Conservation (phyloP, 2,113 vertebrate species). For the Notothenia coriiceps region DNA sequence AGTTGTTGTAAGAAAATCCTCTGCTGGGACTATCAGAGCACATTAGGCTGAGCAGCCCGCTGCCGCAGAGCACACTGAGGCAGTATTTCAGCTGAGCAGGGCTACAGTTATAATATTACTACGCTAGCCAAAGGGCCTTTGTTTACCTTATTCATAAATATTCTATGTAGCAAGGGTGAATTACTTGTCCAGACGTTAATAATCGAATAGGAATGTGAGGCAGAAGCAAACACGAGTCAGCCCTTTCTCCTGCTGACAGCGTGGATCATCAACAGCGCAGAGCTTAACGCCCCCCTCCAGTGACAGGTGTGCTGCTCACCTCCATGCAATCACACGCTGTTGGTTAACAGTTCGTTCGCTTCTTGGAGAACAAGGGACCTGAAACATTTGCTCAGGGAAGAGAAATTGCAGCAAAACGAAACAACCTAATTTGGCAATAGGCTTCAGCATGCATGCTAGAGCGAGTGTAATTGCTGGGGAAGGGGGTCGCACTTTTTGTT, state of each 20-base stretch:
- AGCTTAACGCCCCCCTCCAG: neutral
- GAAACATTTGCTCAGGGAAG: conserved; percentile 87
- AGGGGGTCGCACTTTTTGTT: conserved; percentile 82
- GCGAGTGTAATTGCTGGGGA: conserved; percentile 87
- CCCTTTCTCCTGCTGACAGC: neutral
- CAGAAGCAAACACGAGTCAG: conserved; percentile 25
- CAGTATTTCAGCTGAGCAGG: conserved; percentile 62
- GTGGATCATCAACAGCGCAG: neutral
- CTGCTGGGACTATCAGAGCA: conserved; percentile 84
- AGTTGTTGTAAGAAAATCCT: conserved; percentile 81
- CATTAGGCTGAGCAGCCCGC: conserved; percentile 86
- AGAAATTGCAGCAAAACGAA: conserved; percentile 90
- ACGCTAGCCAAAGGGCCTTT: conserved; percentile 63
- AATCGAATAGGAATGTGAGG: conserved; percentile 51
- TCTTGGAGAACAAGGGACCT: conserved; percentile 85
- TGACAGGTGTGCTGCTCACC: conserved; percentile 66
- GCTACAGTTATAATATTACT: conserved; percentile 72
- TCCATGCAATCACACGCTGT: conserved; percentile 86
- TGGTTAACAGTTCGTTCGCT: conserved; percentile 91
- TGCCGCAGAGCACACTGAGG: conserved; percentile 68
- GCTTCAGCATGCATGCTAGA: conserved; percentile 86
- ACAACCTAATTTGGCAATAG: conserved; percentile 90
- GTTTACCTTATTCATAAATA: conserved; percentile 67
- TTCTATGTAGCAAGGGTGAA: conserved; percentile 60
- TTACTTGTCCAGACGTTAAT: conserved; percentile 53